A percentile compares a stretch with the other conserved stretches of the same genome.
These are phyloP conservation scores for Psittacus erithacus DNA, from an alignment of 2,113 vertebrate species.

Conservation along the genomic window DNA sequence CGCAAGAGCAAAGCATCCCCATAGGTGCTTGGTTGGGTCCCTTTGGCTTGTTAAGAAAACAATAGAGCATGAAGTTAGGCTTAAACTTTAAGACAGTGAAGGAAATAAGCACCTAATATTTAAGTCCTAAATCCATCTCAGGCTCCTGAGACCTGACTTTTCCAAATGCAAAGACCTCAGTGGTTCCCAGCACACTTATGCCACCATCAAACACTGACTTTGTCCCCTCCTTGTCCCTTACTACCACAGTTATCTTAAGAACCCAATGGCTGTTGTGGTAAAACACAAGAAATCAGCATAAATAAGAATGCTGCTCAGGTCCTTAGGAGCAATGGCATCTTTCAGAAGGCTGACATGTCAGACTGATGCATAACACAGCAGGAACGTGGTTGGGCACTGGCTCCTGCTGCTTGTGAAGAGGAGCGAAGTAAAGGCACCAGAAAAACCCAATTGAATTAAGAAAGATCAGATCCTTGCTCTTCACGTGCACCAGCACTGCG, in stretches of 20 bases:
- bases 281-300: background rate
- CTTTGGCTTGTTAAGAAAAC: background rate
- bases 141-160: background rate
- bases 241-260: background rate
- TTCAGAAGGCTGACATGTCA: background rate
- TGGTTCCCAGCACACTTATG: rapidly evolving
- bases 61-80: background rate
- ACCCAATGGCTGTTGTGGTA: background rate
- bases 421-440: background rate
- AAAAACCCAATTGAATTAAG: background rate
- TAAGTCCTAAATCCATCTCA: background rate
- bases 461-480: background rate
- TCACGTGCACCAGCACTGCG: background rate
- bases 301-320: background rate
- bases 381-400: background rate
- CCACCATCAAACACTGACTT: background rate
- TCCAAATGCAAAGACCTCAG: background rate
- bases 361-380: background rate
- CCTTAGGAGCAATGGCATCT: background rate
- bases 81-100: background rate
- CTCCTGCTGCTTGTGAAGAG: background rate
- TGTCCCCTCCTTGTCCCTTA: background rate
- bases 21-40: too few species aligned
- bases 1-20: background rate
- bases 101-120: background rate